Conservation (phyloP, 2,113 vertebrate species). For the Athene cunicularia region DNA sequence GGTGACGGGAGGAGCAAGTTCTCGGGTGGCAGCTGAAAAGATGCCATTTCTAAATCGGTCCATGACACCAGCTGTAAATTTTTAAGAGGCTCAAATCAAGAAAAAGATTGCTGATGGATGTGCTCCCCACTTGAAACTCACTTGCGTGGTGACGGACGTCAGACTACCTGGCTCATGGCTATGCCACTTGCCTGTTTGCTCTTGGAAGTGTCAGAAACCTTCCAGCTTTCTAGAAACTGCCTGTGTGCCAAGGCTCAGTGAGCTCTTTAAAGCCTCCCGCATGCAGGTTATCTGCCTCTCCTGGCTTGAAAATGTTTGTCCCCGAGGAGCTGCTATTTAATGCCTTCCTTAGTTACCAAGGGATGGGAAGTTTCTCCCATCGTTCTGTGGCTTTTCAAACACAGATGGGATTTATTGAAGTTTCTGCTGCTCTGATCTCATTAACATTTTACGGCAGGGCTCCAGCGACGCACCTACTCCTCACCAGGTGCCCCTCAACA, state of each 20-base stretch:
- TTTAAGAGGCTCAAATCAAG: slow-evolving; percentile 60
- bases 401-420: slow-evolving; percentile 64
- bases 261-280: neutral
- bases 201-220: neutral
- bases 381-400: neutral
- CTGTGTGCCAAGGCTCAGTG: neutral
- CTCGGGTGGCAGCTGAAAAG: neutral
- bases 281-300: slow-evolving; percentile 1
- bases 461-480: neutral
- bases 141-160: slow-evolving; percentile 30
- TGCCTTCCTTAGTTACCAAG: slow-evolving; percentile 39
- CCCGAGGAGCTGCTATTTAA: slow-evolving; percentile 8
- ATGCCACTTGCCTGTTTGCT: neutral
- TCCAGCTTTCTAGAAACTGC: slow-evolving; percentile 30
- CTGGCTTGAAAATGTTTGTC: slow-evolving; percentile 22
- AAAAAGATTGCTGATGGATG: neutral
- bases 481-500: neutral
- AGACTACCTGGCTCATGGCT: neutral
- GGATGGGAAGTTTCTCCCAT: slow-evolving; percentile 43
- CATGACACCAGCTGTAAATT: slow-evolving; percentile 21
- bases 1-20: neutral
- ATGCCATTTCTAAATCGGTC: slow-evolving; percentile 16
- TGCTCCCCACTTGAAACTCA: slow-evolving; percentile 11
- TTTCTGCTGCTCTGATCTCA: slow-evolving; percentile 25
- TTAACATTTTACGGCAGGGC: neutral